Base-by-base conservation (phyloP, 2,113 vertebrate species). In the Sinocyclocheilus anophthalmus region DNA sequence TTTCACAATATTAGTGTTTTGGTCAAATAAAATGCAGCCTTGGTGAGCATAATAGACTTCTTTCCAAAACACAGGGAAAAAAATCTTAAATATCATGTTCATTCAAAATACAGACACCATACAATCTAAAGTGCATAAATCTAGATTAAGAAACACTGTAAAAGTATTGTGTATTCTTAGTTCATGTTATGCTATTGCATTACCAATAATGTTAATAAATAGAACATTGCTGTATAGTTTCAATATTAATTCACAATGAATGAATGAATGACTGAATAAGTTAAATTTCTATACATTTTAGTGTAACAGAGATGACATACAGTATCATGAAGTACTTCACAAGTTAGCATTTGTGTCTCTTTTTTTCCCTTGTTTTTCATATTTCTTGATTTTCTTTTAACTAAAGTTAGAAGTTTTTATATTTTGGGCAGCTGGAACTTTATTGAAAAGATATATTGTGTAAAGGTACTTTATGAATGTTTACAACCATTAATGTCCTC, bases 401-500 rank as follows among this genome's bases (percentile, higher is more conserved):
- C 5, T 53, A 1, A 30, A 6, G 48, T 50, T 75, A 75, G 1
- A 50, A 53, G 12, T 53, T 76, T 9, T 26, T 30, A 65, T 11
- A 26, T 14, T 61, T 80, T 4, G 10, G 33, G 22, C 5, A 37
- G 10, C 12, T 50, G 20, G 69, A 75, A 5, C 10, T 75, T n/a
- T 76, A 50, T 18, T 30, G 6, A 55, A 77, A 77, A 77, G 4
- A 42, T 50, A 39, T 48, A 75, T n/a, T 24, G 24, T 11, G n/a
- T 10, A 30, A 55, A 55, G 3, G 48, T 20, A 77, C 75, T 77
- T 80, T 39, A 26, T 67, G 79, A 67, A 61, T 2, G 7, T 20
- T 26, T 81, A 12, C n/a, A 65, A 18, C 79, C 37, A 42, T 81
- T 81, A 45, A 81, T 67, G 61, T 65, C 22, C 22, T 81, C 39